phyloP scores from a whole-genome alignment of 1,140 invertebrate genomes.

The Araneus ventricosus region DNA sequence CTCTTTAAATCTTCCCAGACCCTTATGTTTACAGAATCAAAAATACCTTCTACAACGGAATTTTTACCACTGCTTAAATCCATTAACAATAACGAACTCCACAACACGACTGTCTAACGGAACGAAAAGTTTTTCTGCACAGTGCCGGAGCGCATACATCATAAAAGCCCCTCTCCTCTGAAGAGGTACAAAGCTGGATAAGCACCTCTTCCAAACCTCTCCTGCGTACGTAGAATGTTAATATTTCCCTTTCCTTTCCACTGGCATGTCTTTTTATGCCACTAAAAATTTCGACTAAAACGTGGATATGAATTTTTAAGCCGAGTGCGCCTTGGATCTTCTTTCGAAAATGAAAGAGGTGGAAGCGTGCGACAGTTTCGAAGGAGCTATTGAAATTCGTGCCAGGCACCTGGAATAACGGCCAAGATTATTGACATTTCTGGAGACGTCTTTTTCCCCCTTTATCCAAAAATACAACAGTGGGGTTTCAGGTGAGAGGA shows the following conservation, averaged over 20 bases:
- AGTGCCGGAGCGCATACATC: too few species aligned
- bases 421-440: neutral
- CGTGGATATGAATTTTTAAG: neutral
- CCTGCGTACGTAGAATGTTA: neutral
- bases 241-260: neutral
- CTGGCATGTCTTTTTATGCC: neutral
- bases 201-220: neutral
- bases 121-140: neutral
- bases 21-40: too few species aligned
- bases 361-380: neutral
- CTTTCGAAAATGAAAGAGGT: neutral
- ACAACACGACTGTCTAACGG: neutral
- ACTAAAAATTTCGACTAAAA: neutral
- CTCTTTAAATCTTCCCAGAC: too few species aligned
- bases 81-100: neutral
- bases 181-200: neutral
- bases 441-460: neutral
- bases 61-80: neutral
- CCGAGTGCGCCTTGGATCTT: neutral
- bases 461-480: neutral
- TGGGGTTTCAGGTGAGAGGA: neutral
- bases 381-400: neutral
- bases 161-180: neutral
- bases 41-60: too few species aligned
- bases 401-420: neutral